A percentile compares a stretch with the other conserved stretches of the same genome.
Evolutionary conservation across 2,113 vertebrate genomes (phyloP).

Genomic region (Heteronetta atricapilla): DNA sequence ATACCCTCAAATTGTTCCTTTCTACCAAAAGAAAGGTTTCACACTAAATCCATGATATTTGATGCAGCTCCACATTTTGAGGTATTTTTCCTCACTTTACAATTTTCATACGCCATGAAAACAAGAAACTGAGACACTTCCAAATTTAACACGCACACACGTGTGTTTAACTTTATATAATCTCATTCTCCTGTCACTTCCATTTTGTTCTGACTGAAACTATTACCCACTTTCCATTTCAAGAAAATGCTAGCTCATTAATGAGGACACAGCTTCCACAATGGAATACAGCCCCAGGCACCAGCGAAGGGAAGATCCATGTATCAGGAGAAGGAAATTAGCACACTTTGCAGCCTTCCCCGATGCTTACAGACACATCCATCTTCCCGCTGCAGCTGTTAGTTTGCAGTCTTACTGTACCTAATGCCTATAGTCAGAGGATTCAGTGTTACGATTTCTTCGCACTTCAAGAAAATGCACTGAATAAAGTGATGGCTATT

Average conservation of each 20-base stretch:
- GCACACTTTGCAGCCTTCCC: neutral
- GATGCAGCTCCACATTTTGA: neutral
- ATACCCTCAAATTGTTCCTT: neutral
- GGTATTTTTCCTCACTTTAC: neutral
- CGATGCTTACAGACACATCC: fast-evolving
- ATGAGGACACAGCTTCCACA: fast-evolving
- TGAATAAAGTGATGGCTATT: neutral
- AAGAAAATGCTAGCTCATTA: fast-evolving
- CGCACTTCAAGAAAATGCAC: neutral
- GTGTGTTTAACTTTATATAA: neutral
- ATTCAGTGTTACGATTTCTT: neutral
- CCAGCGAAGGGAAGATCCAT: fast-evolving
- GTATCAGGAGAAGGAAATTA: neutral
- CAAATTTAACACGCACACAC: fast-evolving
- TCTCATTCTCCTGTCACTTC: neutral
- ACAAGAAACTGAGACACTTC: neutral
- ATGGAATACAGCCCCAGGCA: neutral
- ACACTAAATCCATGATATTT: fast-evolving
- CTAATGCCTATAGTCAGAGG: neutral
- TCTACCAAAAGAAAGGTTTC: neutral
- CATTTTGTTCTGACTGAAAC: neutral
- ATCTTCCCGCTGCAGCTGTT: no score
- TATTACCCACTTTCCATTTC: fast-evolving
- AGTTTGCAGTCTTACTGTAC: neutral
- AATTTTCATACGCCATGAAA: neutral